Percentiles rank a stretch among this genome's conserved stretches.
phyloP scores from a whole-genome alignment of 2,888 invertebrate genomes.

The Spilarctia lutea region DNA sequence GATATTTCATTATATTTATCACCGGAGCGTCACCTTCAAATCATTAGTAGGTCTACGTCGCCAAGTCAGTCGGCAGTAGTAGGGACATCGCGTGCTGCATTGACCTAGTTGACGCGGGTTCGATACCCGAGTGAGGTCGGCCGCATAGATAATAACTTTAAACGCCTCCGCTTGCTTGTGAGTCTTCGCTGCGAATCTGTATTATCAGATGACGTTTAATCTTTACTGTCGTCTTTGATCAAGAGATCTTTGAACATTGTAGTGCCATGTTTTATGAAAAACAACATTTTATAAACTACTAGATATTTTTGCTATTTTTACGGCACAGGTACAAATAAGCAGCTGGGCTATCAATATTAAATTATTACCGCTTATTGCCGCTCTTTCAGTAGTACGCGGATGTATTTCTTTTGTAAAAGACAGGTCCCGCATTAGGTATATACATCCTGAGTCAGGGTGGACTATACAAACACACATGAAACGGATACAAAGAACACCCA shows the following conservation, averaged over 20 bases:
- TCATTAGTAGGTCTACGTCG: constrained; percentile 59
- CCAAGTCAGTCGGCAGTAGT: constrained; percentile 57
- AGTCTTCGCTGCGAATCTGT: constrained; percentile 63
- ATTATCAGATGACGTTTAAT: constrained; percentile 57
- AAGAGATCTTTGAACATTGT: neutral
- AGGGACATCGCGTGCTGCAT: constrained; percentile 77
- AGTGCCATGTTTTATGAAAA: neutral
- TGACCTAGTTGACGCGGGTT: constrained; percentile 81
- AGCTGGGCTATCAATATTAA: too few species aligned
- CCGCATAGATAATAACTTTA: constrained; percentile 74
- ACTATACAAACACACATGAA: too few species aligned
- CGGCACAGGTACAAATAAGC: neutral
- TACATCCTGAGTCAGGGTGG: too few species aligned
- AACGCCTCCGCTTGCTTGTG: constrained; percentile 65
- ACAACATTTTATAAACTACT: neutral
- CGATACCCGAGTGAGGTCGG: constrained; percentile 80
- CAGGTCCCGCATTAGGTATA: too few species aligned
- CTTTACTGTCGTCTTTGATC: constrained; percentile 36
- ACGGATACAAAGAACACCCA: too few species aligned
- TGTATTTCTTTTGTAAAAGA: too few species aligned
- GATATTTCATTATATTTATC: constrained; percentile 44
- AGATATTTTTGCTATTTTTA: neutral
- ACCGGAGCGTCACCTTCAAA: constrained; percentile 46
- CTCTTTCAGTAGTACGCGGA: too few species aligned
- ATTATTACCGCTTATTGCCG: too few species aligned